phyloP scores from a whole-genome alignment of 1,140 invertebrate species.

The Eupristina koningsbergeri region DNA sequence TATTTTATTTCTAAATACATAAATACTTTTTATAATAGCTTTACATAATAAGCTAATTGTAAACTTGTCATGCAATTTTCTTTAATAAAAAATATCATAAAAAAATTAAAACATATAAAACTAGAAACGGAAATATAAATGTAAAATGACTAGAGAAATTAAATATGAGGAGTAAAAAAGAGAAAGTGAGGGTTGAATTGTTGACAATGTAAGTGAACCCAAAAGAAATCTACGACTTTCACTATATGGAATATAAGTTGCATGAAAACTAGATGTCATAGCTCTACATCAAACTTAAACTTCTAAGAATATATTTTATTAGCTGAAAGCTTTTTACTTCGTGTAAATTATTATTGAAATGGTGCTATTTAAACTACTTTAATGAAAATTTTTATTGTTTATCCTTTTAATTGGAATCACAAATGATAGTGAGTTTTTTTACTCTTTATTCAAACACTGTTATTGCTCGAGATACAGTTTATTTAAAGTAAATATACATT shows the following conservation, averaged over 20 bases:
- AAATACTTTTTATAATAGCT: neutral
- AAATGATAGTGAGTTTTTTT: too few relatives aligned
- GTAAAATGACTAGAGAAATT: neutral
- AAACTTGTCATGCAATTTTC: neutral
- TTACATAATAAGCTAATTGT: neutral
- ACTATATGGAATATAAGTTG: neutral
- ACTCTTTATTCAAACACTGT: too few relatives aligned
- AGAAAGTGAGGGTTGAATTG: slow-evolving; percentile 38
- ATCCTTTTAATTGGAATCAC: too few relatives aligned
- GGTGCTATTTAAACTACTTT: too few relatives aligned
- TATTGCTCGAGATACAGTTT: too few relatives aligned
- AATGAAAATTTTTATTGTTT: too few relatives aligned
- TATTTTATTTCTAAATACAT: neutral
- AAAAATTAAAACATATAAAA: neutral
- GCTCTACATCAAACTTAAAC: neutral
- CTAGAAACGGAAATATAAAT: neutral
- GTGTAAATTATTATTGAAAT: too few relatives aligned
- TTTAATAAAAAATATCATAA: neutral
- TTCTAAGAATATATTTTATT: neutral
- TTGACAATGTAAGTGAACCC: slow-evolving; percentile 44
- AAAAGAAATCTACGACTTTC: slow-evolving; percentile 1
- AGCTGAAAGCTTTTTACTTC: too few relatives aligned
- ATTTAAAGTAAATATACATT: too few relatives aligned
- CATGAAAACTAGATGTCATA: neutral
- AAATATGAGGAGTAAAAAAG: slow-evolving; percentile 21